Evolutionary conservation across 2,113 vertebrate genomes (phyloP).

Genomic region (Pavo muticus): DNA sequence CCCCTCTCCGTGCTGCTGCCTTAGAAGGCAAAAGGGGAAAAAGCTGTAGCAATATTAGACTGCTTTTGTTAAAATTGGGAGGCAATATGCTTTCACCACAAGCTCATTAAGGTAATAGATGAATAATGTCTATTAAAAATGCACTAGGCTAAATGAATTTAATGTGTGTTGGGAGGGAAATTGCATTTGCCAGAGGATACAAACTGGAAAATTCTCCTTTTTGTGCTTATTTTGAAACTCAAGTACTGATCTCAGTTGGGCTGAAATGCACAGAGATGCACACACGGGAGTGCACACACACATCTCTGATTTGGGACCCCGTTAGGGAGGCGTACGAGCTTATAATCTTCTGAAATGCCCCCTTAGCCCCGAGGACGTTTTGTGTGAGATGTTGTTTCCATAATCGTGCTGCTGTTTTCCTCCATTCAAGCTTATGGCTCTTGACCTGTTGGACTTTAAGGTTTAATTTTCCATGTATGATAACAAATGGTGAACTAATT

Average conservation of each 20-base stretch:
- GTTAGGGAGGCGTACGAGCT: background rate
- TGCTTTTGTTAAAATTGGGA: slow-evolving; percentile 81
- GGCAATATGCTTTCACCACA: slow-evolving; percentile 77
- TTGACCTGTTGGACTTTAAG: background rate
- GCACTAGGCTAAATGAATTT: slow-evolving; percentile 77
- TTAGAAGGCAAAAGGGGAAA: slow-evolving; percentile 68
- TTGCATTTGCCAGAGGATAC: slow-evolving; percentile 1
- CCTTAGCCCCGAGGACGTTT: background rate
- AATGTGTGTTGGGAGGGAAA: slow-evolving; percentile 55
- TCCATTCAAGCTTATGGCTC: background rate
- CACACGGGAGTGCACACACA: background rate
- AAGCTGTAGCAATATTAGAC: slow-evolving; percentile 55
- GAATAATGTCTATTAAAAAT: slow-evolving; percentile 83
- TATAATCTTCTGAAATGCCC: background rate
- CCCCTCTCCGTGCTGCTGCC: slow-evolving; percentile 46
- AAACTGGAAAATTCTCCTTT: slow-evolving; percentile 39
- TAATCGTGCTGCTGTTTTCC: background rate
- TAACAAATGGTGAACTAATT: background rate
- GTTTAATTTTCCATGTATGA: background rate
- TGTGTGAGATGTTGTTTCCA: accelerated
- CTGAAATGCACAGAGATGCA: background rate
- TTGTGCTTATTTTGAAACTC: background rate
- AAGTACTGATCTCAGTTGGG: background rate
- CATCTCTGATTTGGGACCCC: accelerated
- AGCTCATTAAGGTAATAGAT: slow-evolving; percentile 82